Conservation (phyloP, 2,113 vertebrate genomes). For the Pipra filicauda region DNA sequence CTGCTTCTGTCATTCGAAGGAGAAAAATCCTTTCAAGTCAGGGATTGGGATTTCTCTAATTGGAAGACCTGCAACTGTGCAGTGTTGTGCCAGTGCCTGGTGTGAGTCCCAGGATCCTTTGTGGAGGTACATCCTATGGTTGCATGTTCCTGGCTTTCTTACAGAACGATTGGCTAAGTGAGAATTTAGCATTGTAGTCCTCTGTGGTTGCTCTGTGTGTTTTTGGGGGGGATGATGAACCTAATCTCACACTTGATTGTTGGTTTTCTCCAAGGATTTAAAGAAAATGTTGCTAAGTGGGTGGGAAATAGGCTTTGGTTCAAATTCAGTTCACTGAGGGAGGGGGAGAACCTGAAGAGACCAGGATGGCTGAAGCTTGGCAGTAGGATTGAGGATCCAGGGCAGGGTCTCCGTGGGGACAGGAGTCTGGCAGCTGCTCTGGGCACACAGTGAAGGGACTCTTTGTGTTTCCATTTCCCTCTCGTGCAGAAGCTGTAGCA, state of each 20-base stretch:
- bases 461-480: not conserved
- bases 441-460: not conserved
- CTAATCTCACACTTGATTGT: not conserved
- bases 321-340: not conserved
- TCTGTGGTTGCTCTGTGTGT: not conserved
- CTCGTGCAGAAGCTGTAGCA: not conserved
- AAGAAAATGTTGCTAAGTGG: not conserved
- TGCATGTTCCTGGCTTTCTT: not conserved
- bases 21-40: not conserved
- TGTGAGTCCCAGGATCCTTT: not conserved
- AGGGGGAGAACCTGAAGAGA: not conserved
- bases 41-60: not conserved
- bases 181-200: not conserved
- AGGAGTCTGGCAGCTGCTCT: not conserved
- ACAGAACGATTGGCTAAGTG: not conserved
- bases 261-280: not conserved
- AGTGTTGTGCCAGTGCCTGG: not conserved
- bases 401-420: fast-evolving
- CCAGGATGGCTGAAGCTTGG: not conserved
- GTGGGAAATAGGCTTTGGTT: not conserved
- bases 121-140: not conserved
- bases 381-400: not conserved
- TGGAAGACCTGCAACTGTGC: not conserved
- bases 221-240: not conserved
- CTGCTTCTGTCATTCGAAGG: not conserved